Evolutionary conservation across 64 coral and sea anemone genomes (phyloP).

Genomic region (Pocillopora verrucosa): DNA sequence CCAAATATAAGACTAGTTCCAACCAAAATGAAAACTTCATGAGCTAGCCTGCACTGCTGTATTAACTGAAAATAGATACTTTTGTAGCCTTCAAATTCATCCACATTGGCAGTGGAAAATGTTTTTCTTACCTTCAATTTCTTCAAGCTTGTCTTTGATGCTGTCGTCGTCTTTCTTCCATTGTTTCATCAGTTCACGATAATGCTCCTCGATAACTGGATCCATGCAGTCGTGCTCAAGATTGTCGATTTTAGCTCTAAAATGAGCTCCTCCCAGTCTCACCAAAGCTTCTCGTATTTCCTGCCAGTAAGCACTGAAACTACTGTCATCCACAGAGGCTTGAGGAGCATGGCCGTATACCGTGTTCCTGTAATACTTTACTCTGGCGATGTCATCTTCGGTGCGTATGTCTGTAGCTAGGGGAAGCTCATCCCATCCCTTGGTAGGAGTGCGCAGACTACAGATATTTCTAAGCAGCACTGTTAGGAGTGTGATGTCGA

Average conservation of each 20-base stretch:
- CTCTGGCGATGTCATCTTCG: constrained; percentile 25
- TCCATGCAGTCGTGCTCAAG: constrained; percentile 37
- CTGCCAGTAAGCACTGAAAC: constrained; percentile 34
- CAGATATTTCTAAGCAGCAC: constrained; percentile 48
- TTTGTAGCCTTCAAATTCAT: not conserved
- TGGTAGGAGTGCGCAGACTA: not conserved
- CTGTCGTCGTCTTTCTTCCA: constrained; percentile 36
- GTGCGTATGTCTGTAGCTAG: constrained; percentile 2
- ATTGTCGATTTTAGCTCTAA: constrained; percentile 13
- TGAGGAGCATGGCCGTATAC: constrained; percentile 29
- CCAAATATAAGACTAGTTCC: no score
- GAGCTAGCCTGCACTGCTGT: no score
- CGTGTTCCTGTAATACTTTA: constrained; percentile 53
- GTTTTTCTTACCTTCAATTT: constrained; percentile 19
- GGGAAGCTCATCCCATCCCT: constrained; percentile 44
- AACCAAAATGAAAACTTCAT: no score
- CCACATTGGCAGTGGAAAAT: not conserved
- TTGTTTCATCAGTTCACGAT: constrained; percentile 23
- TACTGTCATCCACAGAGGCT: constrained; percentile 13
- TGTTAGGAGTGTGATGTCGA: constrained; percentile 37
- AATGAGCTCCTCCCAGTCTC: constrained; percentile 6
- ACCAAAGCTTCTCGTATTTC: constrained; percentile 23
- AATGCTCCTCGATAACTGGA: constrained; percentile 15
- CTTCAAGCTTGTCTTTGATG: constrained; percentile 14
- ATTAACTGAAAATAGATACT: no score